phyloP scores from a whole-genome alignment of 2,797 vertebrate species.

The Protosalanx chinensis region DNA sequence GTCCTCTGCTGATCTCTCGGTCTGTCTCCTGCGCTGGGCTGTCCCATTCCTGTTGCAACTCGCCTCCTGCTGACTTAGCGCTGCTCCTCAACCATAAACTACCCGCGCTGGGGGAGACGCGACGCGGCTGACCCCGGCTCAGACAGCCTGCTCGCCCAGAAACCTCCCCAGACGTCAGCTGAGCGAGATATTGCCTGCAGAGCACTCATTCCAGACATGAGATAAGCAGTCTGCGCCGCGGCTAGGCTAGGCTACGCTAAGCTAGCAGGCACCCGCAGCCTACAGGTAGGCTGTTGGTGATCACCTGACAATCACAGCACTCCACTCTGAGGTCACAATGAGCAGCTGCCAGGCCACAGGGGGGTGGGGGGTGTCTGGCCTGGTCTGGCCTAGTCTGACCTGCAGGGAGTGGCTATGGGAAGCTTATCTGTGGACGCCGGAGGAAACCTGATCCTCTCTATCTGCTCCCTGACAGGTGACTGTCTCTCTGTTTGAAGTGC shows the following conservation, averaged over 20 bases:
- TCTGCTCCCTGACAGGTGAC: constrained; percentile 23
- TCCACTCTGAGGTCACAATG: neutral
- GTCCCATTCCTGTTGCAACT: constrained; percentile 60
- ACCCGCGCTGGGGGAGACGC: constrained; percentile 60
- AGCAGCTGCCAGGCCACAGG: neutral
- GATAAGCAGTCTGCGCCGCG: constrained; percentile 9
- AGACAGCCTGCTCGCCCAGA: constrained; percentile 53
- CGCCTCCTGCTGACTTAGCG: constrained; percentile 69
- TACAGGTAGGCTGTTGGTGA: neutral
- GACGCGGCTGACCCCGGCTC: constrained; percentile 63
- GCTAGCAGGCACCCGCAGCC: neutral
- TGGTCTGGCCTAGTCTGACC: constrained; percentile 38
- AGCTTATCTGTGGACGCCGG: constrained; percentile 36
- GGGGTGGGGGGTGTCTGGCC: constrained; percentile 14
- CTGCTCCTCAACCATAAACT: constrained; percentile 62
- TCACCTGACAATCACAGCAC: neutral
- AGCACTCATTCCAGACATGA: constrained; percentile 23
- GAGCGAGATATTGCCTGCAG: constrained; percentile 45
- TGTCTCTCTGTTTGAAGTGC: constrained; percentile 56
- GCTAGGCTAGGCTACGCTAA: neutral
- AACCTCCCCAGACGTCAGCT: constrained; percentile 63
- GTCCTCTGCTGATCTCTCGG: constrained; percentile 20
- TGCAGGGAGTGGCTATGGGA: constrained; percentile 24
- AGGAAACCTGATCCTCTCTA: constrained; percentile 49
- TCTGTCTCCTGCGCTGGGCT: constrained; percentile 1